Conservation (phyloP, 2,797 vertebrate species). For the Megaceryle alcyon region DNA sequence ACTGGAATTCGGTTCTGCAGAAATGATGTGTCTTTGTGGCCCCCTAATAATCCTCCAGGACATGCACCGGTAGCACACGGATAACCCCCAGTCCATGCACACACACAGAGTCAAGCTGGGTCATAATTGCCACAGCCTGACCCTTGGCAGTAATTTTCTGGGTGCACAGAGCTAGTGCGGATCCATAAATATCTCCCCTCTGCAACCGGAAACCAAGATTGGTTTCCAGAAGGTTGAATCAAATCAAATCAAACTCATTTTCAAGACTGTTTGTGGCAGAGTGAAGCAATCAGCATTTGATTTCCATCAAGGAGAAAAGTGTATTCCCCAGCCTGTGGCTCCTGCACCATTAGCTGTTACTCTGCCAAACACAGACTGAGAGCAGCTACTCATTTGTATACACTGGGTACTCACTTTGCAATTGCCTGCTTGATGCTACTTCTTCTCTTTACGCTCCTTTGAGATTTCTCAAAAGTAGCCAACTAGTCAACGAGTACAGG, state of each 20-base stretch:
- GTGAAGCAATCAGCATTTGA: not conserved
- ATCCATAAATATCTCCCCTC: not conserved
- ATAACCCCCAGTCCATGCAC: not conserved
- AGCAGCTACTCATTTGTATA: not conserved
- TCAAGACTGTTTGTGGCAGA: not conserved
- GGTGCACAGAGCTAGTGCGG: not conserved
- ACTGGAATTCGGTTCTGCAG: not conserved
- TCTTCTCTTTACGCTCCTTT: not conserved
- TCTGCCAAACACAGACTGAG: not conserved
- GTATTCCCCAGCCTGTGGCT: not conserved
- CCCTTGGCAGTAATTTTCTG: not conserved
- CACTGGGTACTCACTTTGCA: accelerated
- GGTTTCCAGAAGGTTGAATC: not conserved
- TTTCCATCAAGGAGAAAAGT: not conserved
- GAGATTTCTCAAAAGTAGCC: not conserved
- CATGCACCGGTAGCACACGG: not conserved
- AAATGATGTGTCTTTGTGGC: not conserved
- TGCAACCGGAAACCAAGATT: not conserved
- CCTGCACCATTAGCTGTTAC: not conserved
- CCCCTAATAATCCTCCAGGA: not conserved
- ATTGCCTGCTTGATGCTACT: not conserved
- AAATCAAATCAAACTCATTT: not conserved
- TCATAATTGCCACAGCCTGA: not conserved
- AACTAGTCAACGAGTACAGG: not conserved
- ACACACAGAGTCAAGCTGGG: accelerated